phyloP scores from a whole-genome alignment of 2,797 vertebrate species.

The Hemibagrus guttatus region DNA sequence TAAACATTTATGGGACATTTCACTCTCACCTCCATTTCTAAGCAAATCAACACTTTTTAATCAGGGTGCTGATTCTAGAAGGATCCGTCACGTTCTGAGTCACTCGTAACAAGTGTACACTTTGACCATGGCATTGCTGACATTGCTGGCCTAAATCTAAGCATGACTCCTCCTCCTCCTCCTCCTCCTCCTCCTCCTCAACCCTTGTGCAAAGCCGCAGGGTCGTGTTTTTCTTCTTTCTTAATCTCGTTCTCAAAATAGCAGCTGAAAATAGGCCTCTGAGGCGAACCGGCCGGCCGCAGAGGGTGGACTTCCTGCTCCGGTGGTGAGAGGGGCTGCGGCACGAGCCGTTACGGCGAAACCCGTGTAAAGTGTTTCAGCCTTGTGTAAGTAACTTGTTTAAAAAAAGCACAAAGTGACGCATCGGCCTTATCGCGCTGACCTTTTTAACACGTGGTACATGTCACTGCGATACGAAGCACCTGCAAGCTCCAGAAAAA shows the following conservation, averaged over 20 bases:
- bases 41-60: constrained; percentile 15
- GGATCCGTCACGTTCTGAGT: constrained; percentile 14
- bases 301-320: constrained; percentile 47
- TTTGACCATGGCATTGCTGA: constrained; percentile 44
- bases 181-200: background rate
- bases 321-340: background rate
- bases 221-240: constrained; percentile 23
- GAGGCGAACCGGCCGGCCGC: constrained; percentile 40
- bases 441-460: constrained; percentile 5
- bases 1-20: background rate
- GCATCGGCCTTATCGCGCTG: constrained; percentile 17
- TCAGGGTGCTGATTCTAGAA: background rate
- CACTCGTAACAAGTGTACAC: constrained; percentile 22
- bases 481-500: background rate
- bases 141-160: constrained; percentile 32
- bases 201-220: constrained; percentile 2
- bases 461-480: constrained; percentile 11
- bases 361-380: background rate
- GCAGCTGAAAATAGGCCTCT: constrained; percentile 30
- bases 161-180: constrained; percentile 16
- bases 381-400: constrained; percentile 13
- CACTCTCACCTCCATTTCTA: background rate
- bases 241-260: constrained; percentile 34
- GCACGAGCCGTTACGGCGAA: background rate
- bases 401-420: constrained; percentile 19